phyloP scores from a whole-genome alignment of 2,113 vertebrate genomes.

The Atractosteus spatula region DNA sequence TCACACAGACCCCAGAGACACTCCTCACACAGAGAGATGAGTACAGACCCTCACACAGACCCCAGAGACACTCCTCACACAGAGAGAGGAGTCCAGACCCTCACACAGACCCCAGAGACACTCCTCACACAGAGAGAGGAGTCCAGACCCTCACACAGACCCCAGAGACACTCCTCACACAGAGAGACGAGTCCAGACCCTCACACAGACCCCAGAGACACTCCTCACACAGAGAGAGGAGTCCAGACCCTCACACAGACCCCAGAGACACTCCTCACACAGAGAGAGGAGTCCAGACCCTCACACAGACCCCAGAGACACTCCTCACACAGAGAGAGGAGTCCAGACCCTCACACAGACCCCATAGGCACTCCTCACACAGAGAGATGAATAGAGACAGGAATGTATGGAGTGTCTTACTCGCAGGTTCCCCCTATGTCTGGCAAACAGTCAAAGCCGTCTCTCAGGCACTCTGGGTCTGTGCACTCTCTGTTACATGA shows the following conservation, averaged over 20 bases:
- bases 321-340: not conserved
- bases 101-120: too few species aligned
- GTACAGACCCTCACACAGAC: not conserved
- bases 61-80: not conserved
- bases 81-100: not conserved
- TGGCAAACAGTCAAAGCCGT: constrained; percentile 78
- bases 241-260: too few species aligned
- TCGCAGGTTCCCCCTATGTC: constrained; percentile 58
- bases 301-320: not conserved
- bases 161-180: too few species aligned
- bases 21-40: not conserved
- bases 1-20: not conserved
- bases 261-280: too few species aligned
- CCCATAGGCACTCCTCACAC: not conserved
- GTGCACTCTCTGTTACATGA: constrained; percentile 70
- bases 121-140: too few species aligned
- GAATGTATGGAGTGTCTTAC: constrained; percentile 47
- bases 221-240: too few species aligned
- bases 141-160: too few species aligned
- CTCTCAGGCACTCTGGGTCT: constrained; percentile 70
- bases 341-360: not conserved
- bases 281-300: not conserved
- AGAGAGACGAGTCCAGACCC: too few species aligned
- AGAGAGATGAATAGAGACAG: not conserved
- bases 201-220: too few species aligned